Evolutionary conservation across 2,888 invertebrate genomes (phyloP), one percentile per base, ranked within the genome.

Genomic region (Drosophila kambysellisi): DNA sequence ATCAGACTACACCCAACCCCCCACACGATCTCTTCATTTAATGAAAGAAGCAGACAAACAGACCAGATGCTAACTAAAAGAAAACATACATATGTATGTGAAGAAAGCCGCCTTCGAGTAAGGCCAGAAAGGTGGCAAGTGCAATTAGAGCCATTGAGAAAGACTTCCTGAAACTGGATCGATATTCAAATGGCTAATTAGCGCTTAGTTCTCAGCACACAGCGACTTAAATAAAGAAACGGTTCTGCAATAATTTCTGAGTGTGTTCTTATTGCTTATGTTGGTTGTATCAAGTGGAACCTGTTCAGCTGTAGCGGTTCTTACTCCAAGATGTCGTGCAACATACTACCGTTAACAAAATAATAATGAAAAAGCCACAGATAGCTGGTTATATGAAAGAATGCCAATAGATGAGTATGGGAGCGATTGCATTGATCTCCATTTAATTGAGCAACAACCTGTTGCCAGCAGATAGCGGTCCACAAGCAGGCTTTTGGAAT

Each of bases 281-380:
- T 11, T n/a, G 58, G 12, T 8, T 29, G 58, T n/a, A 48, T 35
- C 50, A 39, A 46, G 59, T 17, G 62, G 67, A 85, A 86, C 85
- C 89, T 70, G 85, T 87, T 86, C 74, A 53, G 48, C 46, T 52
- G 46, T 86, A 84, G 88, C 85, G 85, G 85, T 83, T 67, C 70
- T 76, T 69, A 46, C 58, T 70, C 66, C 43, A 37, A 75, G 59
- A 71, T 75, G 79, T 76, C 88, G 76, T 88, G 86, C 88, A 86
- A 82, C 86, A 72, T 73, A 67, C 78, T 83, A 85, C 89, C 91
- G 91, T 90, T 90, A 90, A 80, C 79, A 82, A 80, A 80, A 81
- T 85, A 81, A 90, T 84, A 91, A 85, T 77, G 74, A 71, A 81
- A 74, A 39, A 77, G 46, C 41, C 15, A 56, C 12, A 56, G 8